Evolutionary conservation across 2,888 invertebrate genomes (phyloP), one percentile per base, ranked within the genome.

Genomic region (Caenorhabditis imperialis): DNA sequence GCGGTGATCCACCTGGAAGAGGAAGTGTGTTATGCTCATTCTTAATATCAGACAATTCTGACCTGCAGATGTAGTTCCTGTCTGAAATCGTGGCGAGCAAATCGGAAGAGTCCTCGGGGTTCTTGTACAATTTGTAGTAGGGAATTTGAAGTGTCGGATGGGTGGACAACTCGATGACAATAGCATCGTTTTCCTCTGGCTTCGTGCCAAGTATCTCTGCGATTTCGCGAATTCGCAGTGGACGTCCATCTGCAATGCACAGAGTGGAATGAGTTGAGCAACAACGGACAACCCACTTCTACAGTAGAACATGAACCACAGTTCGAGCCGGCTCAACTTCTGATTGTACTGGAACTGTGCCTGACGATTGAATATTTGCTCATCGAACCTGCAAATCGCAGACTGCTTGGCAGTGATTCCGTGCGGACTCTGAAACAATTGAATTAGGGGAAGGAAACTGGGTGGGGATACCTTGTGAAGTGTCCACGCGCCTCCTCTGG

Each of bases 291-390:
- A 71, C 72, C 12, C 20, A 73, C 73, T 73, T n/a, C 74, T 25
- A 51, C 61, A 61, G 50, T 74, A 74, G 38, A 74, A 74, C 74
- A 74, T 74, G 48, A 74, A 74, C 74, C 74, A 74, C 2, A 74
- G 42, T 27, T 74, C 74, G n/a, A 74, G 55, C 1, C 74, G 25
- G 6, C 8, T 23, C 38, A 67, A 18, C 23, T 74, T 67, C 8
- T 50, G 42, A 38, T 74, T 67, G 51, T 61, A 74, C 8, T 61
- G 54, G 42, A 74, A 74, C n/a, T 74, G 74, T 1, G 67, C 42
- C 22, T 74, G 74, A 8, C 74, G 44, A 38, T 74, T 74, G 40
- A 74, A 62, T 1, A 74, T 22, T 14, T 51, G 50, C 30, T 65
- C 65, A 12, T 67, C 65, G 51, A 45, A 74, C n/a, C 67, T 67